A percentile compares a stretch with the other conserved stretches of the same genome.
Evolutionary conservation across 1,140 invertebrate species (phyloP).

Genomic region (Mactra quadrangularis): DNA sequence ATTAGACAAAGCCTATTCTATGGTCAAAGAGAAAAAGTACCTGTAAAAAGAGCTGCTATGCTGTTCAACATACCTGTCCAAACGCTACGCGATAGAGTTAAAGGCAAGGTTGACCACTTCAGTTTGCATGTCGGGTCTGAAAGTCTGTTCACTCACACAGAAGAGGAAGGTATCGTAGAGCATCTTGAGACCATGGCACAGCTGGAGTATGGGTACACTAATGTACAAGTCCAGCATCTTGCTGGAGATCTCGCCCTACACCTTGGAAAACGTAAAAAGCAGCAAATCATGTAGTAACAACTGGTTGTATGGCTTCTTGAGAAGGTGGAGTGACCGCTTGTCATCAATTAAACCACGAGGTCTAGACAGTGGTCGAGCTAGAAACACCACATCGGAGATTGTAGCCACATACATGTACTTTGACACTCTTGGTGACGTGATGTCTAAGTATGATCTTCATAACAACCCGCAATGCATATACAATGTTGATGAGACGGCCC

Average conservation of each 20-base stretch:
- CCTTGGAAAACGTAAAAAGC: neutral
- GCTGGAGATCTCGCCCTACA: neutral
- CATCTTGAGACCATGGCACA: neutral
- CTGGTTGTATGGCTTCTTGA: slow-evolving; percentile 23
- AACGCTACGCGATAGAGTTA: neutral
- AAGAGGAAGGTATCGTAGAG: slow-evolving; percentile 5
- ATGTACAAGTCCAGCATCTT: neutral
- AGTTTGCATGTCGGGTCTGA: neutral
- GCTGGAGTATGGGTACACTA: neutral
- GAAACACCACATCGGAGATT: neutral
- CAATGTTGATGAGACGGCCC: neutral
- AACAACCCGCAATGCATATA: slow-evolving; percentile 9
- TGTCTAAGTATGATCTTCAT: neutral
- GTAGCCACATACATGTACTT: slow-evolving; percentile 19
- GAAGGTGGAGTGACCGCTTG: neutral
- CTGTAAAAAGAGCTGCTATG: neutral
- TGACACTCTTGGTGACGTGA: neutral
- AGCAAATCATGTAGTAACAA: slow-evolving; percentile 17
- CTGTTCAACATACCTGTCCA: neutral
- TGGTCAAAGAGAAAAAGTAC: neutral
- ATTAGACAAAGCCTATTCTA: neutral
- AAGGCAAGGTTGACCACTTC: neutral
- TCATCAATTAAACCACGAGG: neutral
- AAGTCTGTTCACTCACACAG: neutral
- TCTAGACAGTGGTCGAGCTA: neutral